Percentiles rank a stretch among this genome's conserved stretches.
Conservation (phyloP, 2,888 invertebrate genomes). For the Encarsia formosa region DNA sequence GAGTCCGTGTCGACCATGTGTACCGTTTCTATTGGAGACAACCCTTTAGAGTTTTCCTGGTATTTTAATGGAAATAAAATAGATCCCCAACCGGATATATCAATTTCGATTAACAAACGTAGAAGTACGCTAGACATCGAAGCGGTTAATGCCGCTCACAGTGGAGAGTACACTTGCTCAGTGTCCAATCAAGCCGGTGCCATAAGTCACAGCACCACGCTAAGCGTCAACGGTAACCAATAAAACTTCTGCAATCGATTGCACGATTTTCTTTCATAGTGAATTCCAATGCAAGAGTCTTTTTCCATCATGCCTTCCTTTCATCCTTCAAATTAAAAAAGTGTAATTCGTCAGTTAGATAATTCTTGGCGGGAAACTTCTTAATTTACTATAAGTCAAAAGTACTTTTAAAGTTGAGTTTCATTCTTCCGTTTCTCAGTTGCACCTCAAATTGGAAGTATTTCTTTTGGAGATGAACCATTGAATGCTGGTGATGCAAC, state of each 20-base stretch:
- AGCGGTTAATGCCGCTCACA: conserved; percentile 64
- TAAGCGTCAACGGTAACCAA: conserved; percentile 53
- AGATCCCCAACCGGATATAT: conserved; percentile 42
- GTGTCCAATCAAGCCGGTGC: conserved; percentile 56
- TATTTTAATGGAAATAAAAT: conserved; percentile 64
- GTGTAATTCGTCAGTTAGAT: no score
- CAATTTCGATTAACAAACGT: conserved; percentile 54
- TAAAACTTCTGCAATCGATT: no score
- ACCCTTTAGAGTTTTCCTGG: conserved; percentile 71
- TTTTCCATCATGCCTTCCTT: no score
- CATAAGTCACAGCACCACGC: conserved; percentile 48
- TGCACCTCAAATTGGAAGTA: conserved; percentile 68
- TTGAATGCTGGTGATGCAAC: conserved; percentile 67
- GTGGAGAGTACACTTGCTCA: conserved; percentile 55
- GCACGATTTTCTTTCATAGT: no score
- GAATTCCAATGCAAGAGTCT: no score
- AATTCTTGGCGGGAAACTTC: no score
- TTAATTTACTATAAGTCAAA: no score
- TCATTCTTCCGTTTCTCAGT: no score
- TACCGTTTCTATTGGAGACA: conserved; percentile 69
- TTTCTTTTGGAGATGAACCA: conserved; percentile 65
- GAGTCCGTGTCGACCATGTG: conserved; percentile 67
- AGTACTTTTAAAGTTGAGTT: no score
- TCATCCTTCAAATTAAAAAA: no score
- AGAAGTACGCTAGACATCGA: conserved; percentile 64